Evolutionary conservation across 2,113 vertebrate species (phyloP).

Genomic region (Thryonomys swinderianus): DNA sequence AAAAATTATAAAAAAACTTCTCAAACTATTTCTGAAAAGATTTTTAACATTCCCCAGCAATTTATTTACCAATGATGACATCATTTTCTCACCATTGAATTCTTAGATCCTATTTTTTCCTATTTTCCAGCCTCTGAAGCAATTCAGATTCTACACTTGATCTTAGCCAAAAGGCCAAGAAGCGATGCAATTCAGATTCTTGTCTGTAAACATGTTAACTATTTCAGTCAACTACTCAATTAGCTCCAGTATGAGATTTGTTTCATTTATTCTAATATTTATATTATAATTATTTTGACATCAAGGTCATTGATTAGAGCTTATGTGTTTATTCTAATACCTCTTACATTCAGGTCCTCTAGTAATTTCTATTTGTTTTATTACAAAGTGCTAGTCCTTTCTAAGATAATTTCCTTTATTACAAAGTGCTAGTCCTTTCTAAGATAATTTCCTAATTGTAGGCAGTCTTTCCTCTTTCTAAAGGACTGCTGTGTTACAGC

Average conservation of each 20-base stretch:
- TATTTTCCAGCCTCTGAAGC: background rate
- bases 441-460: background rate
- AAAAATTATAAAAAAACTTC: background rate
- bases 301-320: background rate
- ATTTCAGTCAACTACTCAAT: background rate
- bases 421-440: background rate
- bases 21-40: background rate
- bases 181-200: background rate
- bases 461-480: background rate
- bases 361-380: too few species aligned
- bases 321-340: background rate
- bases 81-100: background rate
- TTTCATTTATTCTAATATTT: background rate
- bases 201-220: background rate
- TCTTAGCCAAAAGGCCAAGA: too few species aligned
- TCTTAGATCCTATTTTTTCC: background rate
- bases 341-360: background rate
- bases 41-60: background rate
- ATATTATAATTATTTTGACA: background rate
- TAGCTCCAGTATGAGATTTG: background rate
- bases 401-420: too few species aligned
- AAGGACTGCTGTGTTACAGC: background rate
- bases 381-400: background rate
- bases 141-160: constrained; percentile 10
- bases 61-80: background rate